A percentile compares a stretch with the other conserved stretches of the same genome.
Evolutionary conservation across 2,113 vertebrate genomes (phyloP).

Genomic region (Crotalus helleri): DNA sequence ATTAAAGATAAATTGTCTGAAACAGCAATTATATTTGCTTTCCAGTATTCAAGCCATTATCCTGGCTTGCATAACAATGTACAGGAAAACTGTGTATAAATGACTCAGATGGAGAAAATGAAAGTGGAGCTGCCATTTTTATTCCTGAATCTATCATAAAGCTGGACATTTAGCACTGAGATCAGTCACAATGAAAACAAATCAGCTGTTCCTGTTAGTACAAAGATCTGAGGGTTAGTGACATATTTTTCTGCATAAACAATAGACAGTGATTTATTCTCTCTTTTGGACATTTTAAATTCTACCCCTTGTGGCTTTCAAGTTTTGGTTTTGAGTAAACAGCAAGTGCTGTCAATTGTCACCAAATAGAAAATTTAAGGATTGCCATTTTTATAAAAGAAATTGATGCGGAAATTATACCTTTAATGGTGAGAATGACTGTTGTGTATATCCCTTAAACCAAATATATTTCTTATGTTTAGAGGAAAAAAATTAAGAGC

Average conservation of each 20-base stretch:
- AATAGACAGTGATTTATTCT: constrained; percentile 36
- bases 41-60: background rate
- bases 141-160: constrained; percentile 11
- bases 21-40: constrained; percentile 44
- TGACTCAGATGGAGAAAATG: constrained; percentile 8
- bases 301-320: background rate
- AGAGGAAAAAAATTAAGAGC: background rate
- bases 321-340: background rate
- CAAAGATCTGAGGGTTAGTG: constrained; percentile 23
- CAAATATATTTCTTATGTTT: background rate
- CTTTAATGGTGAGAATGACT: background rate
- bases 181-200: background rate
- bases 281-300: constrained; percentile 37
- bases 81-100: constrained; percentile 12
- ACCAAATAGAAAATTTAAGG: background rate
- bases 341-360: background rate
- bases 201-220: constrained; percentile 24
- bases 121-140: background rate
- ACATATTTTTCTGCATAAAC: constrained; percentile 18
- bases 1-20: constrained; percentile 23
- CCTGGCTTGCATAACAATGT: background rate
- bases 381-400: background rate
- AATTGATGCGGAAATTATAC: background rate
- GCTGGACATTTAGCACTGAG: background rate
- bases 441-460: background rate